Percentiles rank a stretch among this genome's conserved stretches.
Conservation (phyloP, 2,113 vertebrate genomes). For the Syngnathus scovelli region DNA sequence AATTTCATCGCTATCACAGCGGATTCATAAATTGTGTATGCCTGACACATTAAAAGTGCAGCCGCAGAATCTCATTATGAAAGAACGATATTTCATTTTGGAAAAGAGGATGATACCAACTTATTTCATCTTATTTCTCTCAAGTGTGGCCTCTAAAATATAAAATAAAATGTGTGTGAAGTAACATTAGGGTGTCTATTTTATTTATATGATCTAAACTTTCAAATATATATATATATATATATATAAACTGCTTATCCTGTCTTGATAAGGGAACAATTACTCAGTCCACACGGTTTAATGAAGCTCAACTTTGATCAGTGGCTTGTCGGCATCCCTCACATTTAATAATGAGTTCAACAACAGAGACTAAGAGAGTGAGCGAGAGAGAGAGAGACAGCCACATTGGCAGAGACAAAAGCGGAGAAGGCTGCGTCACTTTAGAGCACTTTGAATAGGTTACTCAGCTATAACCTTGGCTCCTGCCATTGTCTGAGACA, state of each 20-base stretch:
- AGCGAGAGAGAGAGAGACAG: slow-evolving; percentile 30
- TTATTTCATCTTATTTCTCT: slow-evolving; percentile 12
- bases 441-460: slow-evolving; percentile 62
- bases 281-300: slow-evolving; percentile 40
- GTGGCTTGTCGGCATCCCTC: slow-evolving; percentile 49
- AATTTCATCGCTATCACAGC: slow-evolving; percentile 64
- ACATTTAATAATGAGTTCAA: slow-evolving; percentile 55
- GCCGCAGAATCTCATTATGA: slow-evolving; percentile 62
- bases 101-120: slow-evolving; percentile 21
- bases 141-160: not conserved
- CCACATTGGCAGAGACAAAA: slow-evolving; percentile 53
- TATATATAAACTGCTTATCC: not conserved
- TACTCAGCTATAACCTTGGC: slow-evolving; percentile 67
- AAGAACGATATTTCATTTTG: slow-evolving; percentile 54
- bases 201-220: not conserved
- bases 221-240: not conserved
- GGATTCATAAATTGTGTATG: slow-evolving; percentile 54
- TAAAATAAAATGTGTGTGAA: not conserved
- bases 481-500: slow-evolving; percentile 63
- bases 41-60: slow-evolving; percentile 47
- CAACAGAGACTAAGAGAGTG: slow-evolving; percentile 36
- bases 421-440: slow-evolving; percentile 40
- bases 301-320: slow-evolving; percentile 65
- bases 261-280: not conserved
- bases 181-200: not conserved